Evolutionary conservation across 1,140 invertebrate genomes (phyloP), one percentile per base, ranked within the genome.

Genomic region (Pygmarrhopalites habei): DNA sequence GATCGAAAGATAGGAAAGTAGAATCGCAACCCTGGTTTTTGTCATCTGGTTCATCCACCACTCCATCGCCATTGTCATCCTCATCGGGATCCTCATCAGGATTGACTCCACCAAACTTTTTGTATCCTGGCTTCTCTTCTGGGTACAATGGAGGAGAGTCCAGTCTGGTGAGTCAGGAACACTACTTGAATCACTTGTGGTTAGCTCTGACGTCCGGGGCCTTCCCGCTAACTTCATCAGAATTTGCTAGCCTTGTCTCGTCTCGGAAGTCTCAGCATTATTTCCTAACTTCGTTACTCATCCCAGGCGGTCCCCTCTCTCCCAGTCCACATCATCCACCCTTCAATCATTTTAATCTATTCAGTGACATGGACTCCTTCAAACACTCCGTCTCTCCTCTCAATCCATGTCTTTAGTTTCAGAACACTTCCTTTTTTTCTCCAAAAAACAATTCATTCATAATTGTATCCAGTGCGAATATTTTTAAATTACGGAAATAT

Each of bases 171-270:
- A 47, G 12, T n/a, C 58, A 60, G 5, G 44, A 44, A 25, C 30
- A 44, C 19, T 60, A 60, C 46, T 62, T 53, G 53, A 62, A 39
- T 28, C 51, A 62, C 30, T 62, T 55, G 17, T 56, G 60, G 51
- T 28, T 56, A 5, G 60, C 51, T 5, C 23, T 62, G n/a, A n/a
- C n/a, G n/a, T 35, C 39, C 0, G 55, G 44, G 10, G 21, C 29
- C 23, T 17, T 58, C 23, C 17, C 39, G 7, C 14, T 49, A 10
- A 49, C 46, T 10, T 7, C 46, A 21, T 10, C 46, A 14, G 46
- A 49, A 10, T 49, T 49, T 49, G 7, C 46, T 10, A 49, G 23
- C 23, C 7, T 49, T 12, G 14, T 49, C 5, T 12, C 7, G 7
- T 49, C 46, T 7, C 14, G 14, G 10, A 49, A 49, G 23, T 49